Conservation (phyloP, 2,797 vertebrate genomes). For the Poeciliopsis presidionis region DNA sequence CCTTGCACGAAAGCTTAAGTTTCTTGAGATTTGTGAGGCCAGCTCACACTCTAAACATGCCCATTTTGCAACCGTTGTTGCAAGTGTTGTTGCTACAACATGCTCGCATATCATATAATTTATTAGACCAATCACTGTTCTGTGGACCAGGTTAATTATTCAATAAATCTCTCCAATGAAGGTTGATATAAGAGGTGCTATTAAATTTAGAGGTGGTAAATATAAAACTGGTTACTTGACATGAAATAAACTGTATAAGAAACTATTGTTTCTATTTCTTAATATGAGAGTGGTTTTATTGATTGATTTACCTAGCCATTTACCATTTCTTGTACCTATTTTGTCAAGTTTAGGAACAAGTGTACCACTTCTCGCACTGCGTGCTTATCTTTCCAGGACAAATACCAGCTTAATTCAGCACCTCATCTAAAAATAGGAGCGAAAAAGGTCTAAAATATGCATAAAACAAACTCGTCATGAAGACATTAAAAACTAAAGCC, state of each 20-base stretch:
- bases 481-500: neutral
- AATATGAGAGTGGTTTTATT: neutral
- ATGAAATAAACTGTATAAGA: neutral
- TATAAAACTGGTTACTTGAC: neutral
- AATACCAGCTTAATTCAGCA: neutral
- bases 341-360: neutral
- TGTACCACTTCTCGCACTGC: neutral
- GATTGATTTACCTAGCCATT: neutral
- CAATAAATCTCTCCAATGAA: neutral
- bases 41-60: neutral
- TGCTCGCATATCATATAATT: neutral
- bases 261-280: neutral
- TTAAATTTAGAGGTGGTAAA: neutral
- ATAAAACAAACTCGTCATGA: neutral
- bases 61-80: slow-evolving; percentile 6
- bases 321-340: neutral
- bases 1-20: slow-evolving; percentile 22
- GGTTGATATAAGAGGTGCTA: neutral
- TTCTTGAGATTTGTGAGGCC: slow-evolving; percentile 3
- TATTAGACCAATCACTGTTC: neutral
- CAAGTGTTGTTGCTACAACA: neutral
- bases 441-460: neutral
- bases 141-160: neutral
- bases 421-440: neutral
- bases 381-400: neutral